These are phyloP conservation scores for Pseudomyrmex gracilis DNA, from an alignment of 1,140 invertebrate genomes.

Conservation along the genomic window DNA sequence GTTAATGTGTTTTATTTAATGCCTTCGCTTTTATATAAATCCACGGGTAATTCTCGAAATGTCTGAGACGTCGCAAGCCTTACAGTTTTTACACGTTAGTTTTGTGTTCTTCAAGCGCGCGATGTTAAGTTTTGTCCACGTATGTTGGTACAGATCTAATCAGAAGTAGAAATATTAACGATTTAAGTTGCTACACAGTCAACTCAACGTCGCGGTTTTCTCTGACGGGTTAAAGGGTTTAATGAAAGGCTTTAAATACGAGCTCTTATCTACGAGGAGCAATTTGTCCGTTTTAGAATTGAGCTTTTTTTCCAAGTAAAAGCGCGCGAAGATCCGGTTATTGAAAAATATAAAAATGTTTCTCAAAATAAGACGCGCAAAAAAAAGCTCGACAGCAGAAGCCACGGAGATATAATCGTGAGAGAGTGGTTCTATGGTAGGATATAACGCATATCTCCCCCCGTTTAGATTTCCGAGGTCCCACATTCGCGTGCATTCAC, in stretches of 20 bases:
- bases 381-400: neutral
- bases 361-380: constrained; percentile 3
- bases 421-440: constrained; percentile 7
- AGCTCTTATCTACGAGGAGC: no score
- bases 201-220: no score
- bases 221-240: neutral
- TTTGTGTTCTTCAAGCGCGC: neutral
- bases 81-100: neutral
- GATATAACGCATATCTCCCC: constrained; percentile 25
- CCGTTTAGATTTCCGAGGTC: constrained; percentile 5
- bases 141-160: neutral
- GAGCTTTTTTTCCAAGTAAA: neutral
- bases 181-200: no score
- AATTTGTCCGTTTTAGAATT: no score
- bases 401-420: neutral
- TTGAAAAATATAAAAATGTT: neutral
- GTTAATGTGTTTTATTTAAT: constrained; percentile 39
- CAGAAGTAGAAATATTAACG: no score
- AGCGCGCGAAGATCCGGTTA: neutral
- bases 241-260: neutral
- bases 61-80: neutral
- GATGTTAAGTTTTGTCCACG: neutral
- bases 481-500: neutral
- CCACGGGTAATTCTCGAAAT: neutral
- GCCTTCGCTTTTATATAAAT: constrained; percentile 8